phyloP scores from a whole-genome alignment of 2,113 vertebrate species.

The Phyllostomus hastatus region DNA sequence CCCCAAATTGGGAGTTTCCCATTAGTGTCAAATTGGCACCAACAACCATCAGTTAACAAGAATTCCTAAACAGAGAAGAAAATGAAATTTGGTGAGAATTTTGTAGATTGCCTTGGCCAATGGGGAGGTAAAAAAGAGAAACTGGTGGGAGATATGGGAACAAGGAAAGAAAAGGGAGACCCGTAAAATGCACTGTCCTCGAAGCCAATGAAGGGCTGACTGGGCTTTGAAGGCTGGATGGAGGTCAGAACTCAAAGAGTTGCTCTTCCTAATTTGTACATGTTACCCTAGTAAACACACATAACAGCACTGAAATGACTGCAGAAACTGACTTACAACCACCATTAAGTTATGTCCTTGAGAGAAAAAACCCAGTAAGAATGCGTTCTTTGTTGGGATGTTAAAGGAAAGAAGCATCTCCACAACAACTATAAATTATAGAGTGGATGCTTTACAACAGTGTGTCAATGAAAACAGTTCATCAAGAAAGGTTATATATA shows the following conservation, averaged over 20 bases:
- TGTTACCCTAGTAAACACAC: not conserved
- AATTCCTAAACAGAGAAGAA: not conserved
- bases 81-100: not conserved
- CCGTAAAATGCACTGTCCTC: not conserved
- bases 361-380: not conserved
- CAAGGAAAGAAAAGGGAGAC: not conserved
- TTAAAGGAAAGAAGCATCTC: constrained; percentile 33
- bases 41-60: not conserved
- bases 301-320: not conserved
- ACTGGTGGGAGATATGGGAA: not conserved
- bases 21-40: not conserved
- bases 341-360: constrained; percentile 6
- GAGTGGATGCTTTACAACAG: not conserved
- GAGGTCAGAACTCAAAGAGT: not conserved
- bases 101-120: not conserved
- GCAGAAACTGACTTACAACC: not conserved
- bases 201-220: not conserved
- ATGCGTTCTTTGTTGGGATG: not conserved
- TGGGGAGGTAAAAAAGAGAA: not conserved
- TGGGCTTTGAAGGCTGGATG: not conserved
- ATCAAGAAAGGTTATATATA: constrained; percentile 47
- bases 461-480: constrained; percentile 48
- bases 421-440: constrained; percentile 24
- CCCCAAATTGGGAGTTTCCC: not conserved
- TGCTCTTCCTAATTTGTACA: not conserved